Base-by-base conservation (phyloP, 2,113 vertebrate species). In the Phylloscopus whistleri region DNA sequence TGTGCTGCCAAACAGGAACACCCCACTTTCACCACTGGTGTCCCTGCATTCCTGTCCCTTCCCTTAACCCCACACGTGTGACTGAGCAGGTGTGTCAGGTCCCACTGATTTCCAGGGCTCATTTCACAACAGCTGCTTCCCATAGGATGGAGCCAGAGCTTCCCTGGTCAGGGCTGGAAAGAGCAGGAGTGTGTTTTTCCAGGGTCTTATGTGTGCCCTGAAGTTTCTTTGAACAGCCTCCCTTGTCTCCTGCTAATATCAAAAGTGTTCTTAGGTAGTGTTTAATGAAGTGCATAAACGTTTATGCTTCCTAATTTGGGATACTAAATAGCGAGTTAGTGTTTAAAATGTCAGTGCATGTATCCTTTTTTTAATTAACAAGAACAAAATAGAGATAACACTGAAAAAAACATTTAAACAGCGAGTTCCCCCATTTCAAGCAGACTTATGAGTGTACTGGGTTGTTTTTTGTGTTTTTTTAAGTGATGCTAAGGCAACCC, bases 201-300 rank as follows among this genome's bases (percentile, higher is more conserved):
- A 1, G 21, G 30, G 33, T 33, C 33, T 70, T 53, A 2, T 2
- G 13, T 30, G 18, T 72, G 51, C 63, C 68, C 83, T 67, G 52
- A 75, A 77, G 68, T 70, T 51, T 37, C 46, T 15, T 87, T 66
- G 49, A 80, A 39, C 39, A 74, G 68, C 35, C 55, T 63, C 6
- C 51, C 55, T 69, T 85, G 85, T 85, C 90, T 87, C 59, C 75
- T 89, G 48, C 53, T 91, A 87, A 77, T 96, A 84, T 80, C 75
- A 62, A 31, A 76, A 76, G 46, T 74, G 84, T 95, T 95, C 93
- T 96, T 96, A 87, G 94, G 86, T 95, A 60, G 64, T 84, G 88
- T 63, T 95, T 95, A 93, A 94, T 96, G 88, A 89, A 95, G 83
- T 90, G 72, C 68, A 60, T 86, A 95, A 96, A 88, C 91, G 92